These are phyloP conservation scores for Craterocephalus amniculus DNA, from an alignment of 2,797 vertebrate genomes.

Conservation along the genomic window DNA sequence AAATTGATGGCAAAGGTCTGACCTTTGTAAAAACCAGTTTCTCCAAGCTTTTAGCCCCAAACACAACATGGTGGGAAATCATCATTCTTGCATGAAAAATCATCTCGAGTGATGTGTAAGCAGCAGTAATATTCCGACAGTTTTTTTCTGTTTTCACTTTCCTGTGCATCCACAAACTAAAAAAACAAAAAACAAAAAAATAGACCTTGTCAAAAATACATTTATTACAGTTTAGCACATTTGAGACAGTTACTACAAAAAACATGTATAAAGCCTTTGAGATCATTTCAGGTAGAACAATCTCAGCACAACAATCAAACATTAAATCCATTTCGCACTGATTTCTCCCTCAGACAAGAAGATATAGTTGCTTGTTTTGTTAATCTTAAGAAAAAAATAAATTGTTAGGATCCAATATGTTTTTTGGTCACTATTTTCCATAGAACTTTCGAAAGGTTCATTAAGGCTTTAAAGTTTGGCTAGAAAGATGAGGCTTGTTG, in stretches of 20 bases:
- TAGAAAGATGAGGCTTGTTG: slow-evolving; percentile 8
- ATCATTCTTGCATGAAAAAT: neutral
- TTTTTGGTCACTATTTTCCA: slow-evolving; percentile 25
- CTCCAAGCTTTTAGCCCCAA: neutral
- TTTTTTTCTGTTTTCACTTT: neutral
- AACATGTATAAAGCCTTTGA: slow-evolving; percentile 48
- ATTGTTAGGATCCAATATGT: neutral
- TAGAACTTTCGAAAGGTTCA: slow-evolving; percentile 9
- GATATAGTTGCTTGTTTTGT: neutral
- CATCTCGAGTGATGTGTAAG: neutral
- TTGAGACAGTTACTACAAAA: slow-evolving; percentile 54
- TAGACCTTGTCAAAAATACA: slow-evolving; percentile 25
- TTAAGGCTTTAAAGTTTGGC: slow-evolving; percentile 20
- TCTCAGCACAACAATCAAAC: slow-evolving; percentile 27
- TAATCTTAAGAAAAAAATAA: neutral
- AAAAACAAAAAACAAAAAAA: neutral
- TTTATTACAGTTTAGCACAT: slow-evolving; percentile 75
- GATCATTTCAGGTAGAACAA: slow-evolving; percentile 24
- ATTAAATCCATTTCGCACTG: slow-evolving; percentile 13
- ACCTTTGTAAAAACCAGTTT: slow-evolving; percentile 23
- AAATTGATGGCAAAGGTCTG: neutral
- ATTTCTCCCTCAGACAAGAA: slow-evolving; percentile 1
- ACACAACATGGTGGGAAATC: neutral
- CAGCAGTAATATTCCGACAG: neutral
- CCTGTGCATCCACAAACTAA: no score